Evolutionary conservation across 2,888 invertebrate genomes (phyloP), one percentile per base, ranked within the genome.

Genomic region (Gastrophysa polygoni): DNA sequence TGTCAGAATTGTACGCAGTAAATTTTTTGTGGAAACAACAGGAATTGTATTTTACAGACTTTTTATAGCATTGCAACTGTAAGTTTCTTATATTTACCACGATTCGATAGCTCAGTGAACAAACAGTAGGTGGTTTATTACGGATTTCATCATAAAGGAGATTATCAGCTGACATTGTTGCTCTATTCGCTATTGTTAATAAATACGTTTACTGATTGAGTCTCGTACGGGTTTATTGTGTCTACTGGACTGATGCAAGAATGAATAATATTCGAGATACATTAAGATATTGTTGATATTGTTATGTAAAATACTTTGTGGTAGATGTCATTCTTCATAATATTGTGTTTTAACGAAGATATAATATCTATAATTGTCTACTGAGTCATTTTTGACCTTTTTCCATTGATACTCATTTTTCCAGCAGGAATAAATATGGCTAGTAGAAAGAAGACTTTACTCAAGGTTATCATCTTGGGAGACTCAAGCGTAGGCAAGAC

Each of bases 401-500:
- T 16, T 18, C 24, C 38, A 16, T 17, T 8, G 14, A 43, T 21
- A 50, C 34, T 20, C 18, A 49, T 59, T 51, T 16, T 18, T n/a
- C n/a, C n/a, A 55, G 28, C 24, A 46, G 43, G 43, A 10, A 38
- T 4, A 48, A 64, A 81, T 83, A 95, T 95, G 95, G 90, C 95
- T 71, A 91, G 93, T 70, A 89, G 93, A 80, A 98, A 97, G 91
- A 98, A 98, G 90, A 91, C 95, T 72, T 86, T 98, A 62, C 85
- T 98, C 76, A 98, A 98, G 87, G 97, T 98, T 62, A 97, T 98
- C 79, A 98, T 98, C 82, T 86, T 98, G 75, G 98, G 98, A 49
- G 98, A 98, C 81, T 96, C 96, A 72, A 97, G 98, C 74, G 99
- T 99, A 66, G 99, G 99, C 44, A 99, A 99, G 83, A 99, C 99